Evolutionary conservation across 2,113 vertebrate genomes (phyloP).

Genomic region (Empidonax alnorum): DNA sequence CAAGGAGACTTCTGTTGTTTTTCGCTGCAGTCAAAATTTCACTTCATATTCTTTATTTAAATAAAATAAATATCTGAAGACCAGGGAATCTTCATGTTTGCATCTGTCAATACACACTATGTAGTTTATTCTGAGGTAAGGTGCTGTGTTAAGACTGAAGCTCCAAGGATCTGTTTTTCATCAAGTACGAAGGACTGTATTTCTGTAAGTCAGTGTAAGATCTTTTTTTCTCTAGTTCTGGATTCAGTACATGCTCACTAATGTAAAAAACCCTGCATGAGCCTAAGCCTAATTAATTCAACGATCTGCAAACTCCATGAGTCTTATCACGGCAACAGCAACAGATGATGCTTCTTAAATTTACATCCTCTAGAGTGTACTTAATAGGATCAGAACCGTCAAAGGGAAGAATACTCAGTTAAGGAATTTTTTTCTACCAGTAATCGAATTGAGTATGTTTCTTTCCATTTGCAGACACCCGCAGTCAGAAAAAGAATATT

Average conservation of each 20-base stretch:
- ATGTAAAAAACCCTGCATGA: conserved; percentile 40
- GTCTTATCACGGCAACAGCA: conserved; percentile 47
- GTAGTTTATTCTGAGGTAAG: not conserved
- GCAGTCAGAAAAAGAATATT: not conserved
- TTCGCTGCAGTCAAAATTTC: not conserved
- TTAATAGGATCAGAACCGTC: conserved; percentile 40
- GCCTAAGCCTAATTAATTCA: conserved; percentile 55
- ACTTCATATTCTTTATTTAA: not conserved
- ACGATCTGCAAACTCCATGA: conserved; percentile 25
- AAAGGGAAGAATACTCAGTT: conserved; percentile 6
- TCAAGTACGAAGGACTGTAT: not conserved
- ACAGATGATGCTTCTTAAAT: conserved; percentile 54
- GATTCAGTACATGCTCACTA: conserved; percentile 37
- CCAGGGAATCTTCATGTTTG: not conserved
- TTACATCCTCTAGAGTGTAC: conserved; percentile 32
- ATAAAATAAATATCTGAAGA: not conserved
- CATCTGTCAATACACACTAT: not conserved
- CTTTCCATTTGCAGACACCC: not conserved
- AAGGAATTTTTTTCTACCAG: conserved; percentile 19
- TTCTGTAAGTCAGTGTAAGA: not conserved
- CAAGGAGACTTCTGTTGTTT: not conserved
- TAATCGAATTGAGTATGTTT: not conserved
- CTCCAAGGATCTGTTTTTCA: not conserved
- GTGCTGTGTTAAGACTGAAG: not conserved
- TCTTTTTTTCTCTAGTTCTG: not conserved